Evolutionary conservation across 2,113 vertebrate genomes (phyloP), one percentile per base, ranked within the genome.

Genomic region (Apodemus speciosus): DNA sequence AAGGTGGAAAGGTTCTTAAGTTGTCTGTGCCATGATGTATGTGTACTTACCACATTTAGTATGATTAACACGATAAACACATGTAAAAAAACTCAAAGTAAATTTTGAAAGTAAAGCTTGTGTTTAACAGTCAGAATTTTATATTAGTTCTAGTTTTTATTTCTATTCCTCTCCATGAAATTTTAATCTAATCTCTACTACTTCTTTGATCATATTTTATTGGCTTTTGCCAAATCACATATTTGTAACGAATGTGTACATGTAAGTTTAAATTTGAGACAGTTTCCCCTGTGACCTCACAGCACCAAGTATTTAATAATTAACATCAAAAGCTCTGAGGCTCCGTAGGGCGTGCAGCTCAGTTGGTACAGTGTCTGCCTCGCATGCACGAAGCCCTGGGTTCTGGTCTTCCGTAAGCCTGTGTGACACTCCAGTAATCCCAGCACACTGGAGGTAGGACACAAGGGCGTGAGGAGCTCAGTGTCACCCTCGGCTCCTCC

Each of bases 191-290:
- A 43, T 64, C 8, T 88, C 9, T 66, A 27, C 69, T 81, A 58
- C 35, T 69, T 88, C 83, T 81, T 83, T 90, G 66, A 64, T 68
- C 86, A 32, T 87, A 35, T 27, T 76, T 76, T 77, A 56, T 60
- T 77, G 77, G 40, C 27, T 32, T 46, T 84, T 64, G 51, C 79
- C 35, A 27, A 11, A 72, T 58, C 43, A 83, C 53, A 71, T 69
- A 30, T 89, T 35, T 86, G 38, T 27, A 66, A 89, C 46, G 85
- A 58, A 85, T 80, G 49, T 60, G 46, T 68, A 6, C 15, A 89
- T 30, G 20, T 25, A 81, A 43, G 66, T 79, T 85, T 92, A 60
- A 69, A 46, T 60, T 76, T 13, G n/a, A 69, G 81, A 35, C 30
- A 71, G 2, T 88, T 75, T 75, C 27, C 79, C 49, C 64, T 83